Base-by-base conservation (phyloP, 1,140 invertebrate genomes). In the Galleria mellonella region DNA sequence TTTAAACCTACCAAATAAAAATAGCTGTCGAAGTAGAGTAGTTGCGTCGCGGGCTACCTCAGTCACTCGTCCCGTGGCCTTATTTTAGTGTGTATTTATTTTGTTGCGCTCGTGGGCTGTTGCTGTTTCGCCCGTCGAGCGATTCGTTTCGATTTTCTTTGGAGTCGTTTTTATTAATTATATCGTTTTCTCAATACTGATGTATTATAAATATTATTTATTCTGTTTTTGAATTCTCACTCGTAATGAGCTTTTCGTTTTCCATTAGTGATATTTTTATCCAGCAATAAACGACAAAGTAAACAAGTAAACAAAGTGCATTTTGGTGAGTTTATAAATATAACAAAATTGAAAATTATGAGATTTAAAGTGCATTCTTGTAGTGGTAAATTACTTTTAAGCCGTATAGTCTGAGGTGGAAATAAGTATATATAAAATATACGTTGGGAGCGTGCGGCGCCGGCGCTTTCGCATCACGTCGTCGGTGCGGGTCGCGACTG, bases 261-360 rank as follows among this genome's bases (percentile, higher is more conserved):
- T 83, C 79, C 74, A 81, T 59, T 82, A 83, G 84, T 87, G 83
- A 87, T 87, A 87, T 87, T 87, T 77, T 84, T 75, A 82, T 79
- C 74, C 78, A 87, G 84, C 83, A 87, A 87, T 87, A 87, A 87
- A 73, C 57, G 58, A 70, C 63, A 66, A 78, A 75, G 78, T 84
- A 82, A 81, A 85, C 84, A 85, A 74, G 74, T 72, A 70, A 71
- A 79, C 72, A 79, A 72, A 53, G 72, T 62, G 62, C 72, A 78
- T 72, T 79, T 81, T 75, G 71, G 78, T 84, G 74, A 83, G 78
- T 83, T 72, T 72, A 71, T 73, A 69, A 72, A 62, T 50, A 43
- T 67, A 69, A 72, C 63, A 73, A 83, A 79, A 73, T 67, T 69
- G 58, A 62, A 62, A 79, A 75, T 66, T 66, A 77, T 82, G 83